Conservation (phyloP, 23 tunicate genomes). For the Ascidia mentula region DNA sequence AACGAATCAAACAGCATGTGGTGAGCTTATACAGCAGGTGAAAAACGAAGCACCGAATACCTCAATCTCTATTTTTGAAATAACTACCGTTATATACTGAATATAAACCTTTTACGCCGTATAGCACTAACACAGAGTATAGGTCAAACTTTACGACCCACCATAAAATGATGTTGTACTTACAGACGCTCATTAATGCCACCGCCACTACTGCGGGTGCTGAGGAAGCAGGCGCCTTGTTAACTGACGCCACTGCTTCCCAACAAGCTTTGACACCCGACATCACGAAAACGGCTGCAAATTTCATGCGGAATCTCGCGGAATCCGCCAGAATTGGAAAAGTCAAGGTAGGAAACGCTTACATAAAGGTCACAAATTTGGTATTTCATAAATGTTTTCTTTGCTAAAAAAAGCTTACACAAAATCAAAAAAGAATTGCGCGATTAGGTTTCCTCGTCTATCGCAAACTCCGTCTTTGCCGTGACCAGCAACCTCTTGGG, state of each 20-base stretch:
- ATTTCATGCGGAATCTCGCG: background rate
- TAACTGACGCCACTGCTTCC: background rate
- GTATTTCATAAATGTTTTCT: too few species aligned
- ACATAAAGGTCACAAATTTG: too few species aligned
- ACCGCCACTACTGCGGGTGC: background rate
- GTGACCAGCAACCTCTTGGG: background rate
- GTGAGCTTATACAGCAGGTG: too few species aligned
- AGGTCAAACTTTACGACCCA: too few species aligned
- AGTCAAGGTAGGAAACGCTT: background rate
- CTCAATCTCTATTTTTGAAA: too few species aligned
- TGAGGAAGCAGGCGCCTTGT: background rate
- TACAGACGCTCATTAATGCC: background rate
- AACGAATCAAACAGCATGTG: background rate
- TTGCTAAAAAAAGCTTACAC: background rate
- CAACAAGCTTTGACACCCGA: background rate
- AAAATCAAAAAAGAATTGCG: background rate
- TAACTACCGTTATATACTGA: too few species aligned
- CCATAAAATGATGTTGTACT: too few species aligned
- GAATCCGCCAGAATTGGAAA: background rate
- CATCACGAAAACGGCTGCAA: background rate
- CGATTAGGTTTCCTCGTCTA: background rate
- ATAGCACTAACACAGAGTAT: too few species aligned
- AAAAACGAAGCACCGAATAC: too few species aligned
- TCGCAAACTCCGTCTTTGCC: background rate
- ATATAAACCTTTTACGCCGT: too few species aligned